phyloP scores from a whole-genome alignment of 2,797 vertebrate genomes.

The Anomalospiza imberbis region DNA sequence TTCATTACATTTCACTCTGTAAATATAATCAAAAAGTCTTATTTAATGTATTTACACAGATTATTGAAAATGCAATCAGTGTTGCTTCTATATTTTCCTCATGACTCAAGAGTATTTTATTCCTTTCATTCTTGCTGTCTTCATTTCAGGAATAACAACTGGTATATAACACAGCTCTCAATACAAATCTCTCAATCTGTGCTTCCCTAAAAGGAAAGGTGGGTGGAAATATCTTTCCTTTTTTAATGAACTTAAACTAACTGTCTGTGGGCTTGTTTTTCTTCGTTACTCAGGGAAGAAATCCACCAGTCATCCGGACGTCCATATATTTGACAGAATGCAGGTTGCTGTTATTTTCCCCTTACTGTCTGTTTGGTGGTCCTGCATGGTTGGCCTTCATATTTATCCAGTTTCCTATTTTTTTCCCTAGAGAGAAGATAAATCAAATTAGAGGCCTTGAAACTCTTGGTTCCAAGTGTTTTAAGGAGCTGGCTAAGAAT shows the following conservation, averaged over 20 bases:
- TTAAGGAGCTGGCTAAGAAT: neutral
- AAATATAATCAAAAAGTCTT: neutral
- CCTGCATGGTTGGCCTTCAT: neutral
- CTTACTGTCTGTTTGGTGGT: neutral
- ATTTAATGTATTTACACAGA: neutral
- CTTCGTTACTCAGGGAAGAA: neutral
- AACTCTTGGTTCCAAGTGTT: neutral
- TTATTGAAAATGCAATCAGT: neutral
- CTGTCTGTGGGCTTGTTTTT: neutral
- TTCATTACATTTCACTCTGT: neutral
- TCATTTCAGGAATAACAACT: neutral
- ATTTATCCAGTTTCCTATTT: neutral
- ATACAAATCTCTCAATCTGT: neutral
- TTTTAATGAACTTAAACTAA: neutral
- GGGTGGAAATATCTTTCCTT: neutral
- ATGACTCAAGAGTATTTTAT: neutral
- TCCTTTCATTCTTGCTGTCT: neutral
- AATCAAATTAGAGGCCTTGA: neutral
- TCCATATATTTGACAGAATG: neutral
- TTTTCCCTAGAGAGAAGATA: neutral
- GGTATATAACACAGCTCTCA: neutral
- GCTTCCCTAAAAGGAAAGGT: neutral
- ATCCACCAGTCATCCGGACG: neutral
- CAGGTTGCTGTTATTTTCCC: neutral
- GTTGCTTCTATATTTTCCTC: neutral